Conservation (phyloP, 2,113 vertebrate species). For the Onychostruthus taczanowskii region DNA sequence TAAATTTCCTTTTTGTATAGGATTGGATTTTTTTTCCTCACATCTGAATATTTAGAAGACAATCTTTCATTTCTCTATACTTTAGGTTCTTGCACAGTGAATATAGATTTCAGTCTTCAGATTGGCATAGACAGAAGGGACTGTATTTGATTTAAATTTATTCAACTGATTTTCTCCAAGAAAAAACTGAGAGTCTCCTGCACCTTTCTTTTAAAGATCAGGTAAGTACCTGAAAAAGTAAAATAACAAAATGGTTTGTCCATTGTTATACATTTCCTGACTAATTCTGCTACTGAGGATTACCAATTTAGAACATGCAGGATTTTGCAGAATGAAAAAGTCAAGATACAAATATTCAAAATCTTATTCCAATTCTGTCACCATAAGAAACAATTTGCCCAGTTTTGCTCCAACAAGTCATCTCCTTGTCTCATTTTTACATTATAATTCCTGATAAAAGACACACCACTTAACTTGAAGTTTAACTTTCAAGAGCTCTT, state of each 20-base stretch:
- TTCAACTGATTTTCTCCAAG: not conserved
- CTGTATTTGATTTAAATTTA: not conserved
- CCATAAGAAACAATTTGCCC: not conserved
- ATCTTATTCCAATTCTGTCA: not conserved
- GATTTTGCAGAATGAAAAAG: not conserved
- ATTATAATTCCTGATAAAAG: not conserved
- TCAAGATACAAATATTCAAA: not conserved
- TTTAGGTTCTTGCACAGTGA: not conserved
- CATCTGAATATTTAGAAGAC: not conserved
- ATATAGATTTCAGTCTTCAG: not conserved
- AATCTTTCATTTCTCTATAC: not conserved
- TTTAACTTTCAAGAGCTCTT: not conserved
- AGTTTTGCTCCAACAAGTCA: not conserved
- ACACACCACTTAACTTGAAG: not conserved
- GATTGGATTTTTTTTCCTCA: not conserved
- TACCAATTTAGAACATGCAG: accelerated
- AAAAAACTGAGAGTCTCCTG: not conserved
- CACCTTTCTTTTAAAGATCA: not conserved
- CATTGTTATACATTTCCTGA: not conserved
- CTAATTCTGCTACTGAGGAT: not conserved
- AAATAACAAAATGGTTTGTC: not conserved
- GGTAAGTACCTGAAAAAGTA: not conserved
- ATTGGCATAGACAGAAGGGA: not conserved
- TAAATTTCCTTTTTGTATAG: not conserved
- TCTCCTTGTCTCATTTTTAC: not conserved